Base-by-base conservation (phyloP, 2,113 vertebrate genomes). In the Albula glossodonta region DNA sequence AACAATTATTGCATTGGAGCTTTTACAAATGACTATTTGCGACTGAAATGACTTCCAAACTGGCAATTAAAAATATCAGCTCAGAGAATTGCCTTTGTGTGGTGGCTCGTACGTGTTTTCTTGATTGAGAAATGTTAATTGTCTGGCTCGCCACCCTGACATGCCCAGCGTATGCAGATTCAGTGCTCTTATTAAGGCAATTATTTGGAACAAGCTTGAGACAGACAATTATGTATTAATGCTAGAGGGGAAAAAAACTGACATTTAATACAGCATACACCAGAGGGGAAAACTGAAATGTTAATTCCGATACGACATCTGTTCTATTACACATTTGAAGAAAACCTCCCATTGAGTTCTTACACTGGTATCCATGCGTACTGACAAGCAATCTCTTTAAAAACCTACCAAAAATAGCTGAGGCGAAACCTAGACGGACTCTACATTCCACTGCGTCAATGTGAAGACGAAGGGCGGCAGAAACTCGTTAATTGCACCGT, bases 1-100 rank as follows among this genome's bases (percentile, higher is more conserved):
- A 15, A 15, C 41, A 22, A 70, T 57, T 17, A 51, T 10, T 19
- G 17, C 82, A 51, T 11, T 70, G 17, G 48, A 11, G 19, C 17
- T 6, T n/a, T 48, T 6, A n/a, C 17, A 83, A 83, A 83, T 12
- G 11, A 63, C 12, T 8, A n/a, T 70, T 22, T 70, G 63, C 63
- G 6, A 70, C 63, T 19, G 17, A 70, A 66, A 51, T 84, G 60
- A 74, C 60, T 74, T 41, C 25, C 48, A 74, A 51, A 49, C 63
- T 74, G 56, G 48, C 74, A 74, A 84, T 83, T 84, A 51, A 84
- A 83, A 84, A 84, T 22, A 70, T 66, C 0, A 74, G 83, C 63
- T 51, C 48, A 6, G 25, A 22, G 19, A 74, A 50, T 12, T 74
- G 25, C 31, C 56, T 41, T 12, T 25, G 48, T 50, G 52, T 25